These are phyloP conservation scores for Dicaeum eximium DNA, from an alignment of 2,113 vertebrate species.

Conservation along the genomic window DNA sequence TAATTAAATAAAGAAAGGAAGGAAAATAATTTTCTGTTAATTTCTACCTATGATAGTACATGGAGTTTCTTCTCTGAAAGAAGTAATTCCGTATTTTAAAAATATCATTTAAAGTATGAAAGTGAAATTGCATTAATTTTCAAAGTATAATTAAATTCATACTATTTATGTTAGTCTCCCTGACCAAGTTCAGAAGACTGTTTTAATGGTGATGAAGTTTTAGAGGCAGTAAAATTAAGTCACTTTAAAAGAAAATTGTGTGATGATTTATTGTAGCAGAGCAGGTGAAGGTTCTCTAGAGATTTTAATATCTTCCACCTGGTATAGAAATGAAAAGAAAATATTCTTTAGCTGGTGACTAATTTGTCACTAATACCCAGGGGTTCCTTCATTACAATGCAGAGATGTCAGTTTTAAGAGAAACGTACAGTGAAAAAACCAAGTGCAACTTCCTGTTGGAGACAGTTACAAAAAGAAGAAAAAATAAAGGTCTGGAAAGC, in stretches of 20 bases:
- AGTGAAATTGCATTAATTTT: neutral
- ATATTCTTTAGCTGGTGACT: slow-evolving; percentile 17
- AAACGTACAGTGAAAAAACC: neutral
- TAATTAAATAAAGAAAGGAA: neutral
- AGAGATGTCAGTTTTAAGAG: slow-evolving; percentile 44
- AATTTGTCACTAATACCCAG: slow-evolving; percentile 63
- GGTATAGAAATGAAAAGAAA: slow-evolving; percentile 34
- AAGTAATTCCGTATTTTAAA: neutral
- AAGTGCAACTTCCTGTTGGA: slow-evolving; percentile 20
- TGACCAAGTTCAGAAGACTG: neutral
- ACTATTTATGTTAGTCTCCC: neutral
- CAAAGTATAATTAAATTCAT: neutral
- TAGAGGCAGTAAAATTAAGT: slow-evolving; percentile 59
- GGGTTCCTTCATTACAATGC: slow-evolving; percentile 46
- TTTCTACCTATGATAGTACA: neutral
- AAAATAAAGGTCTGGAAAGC: slow-evolving; percentile 20
- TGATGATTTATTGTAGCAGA: slow-evolving; percentile 58
- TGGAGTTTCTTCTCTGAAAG: neutral
- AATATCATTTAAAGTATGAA: neutral
- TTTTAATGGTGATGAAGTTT: slow-evolving; percentile 49
- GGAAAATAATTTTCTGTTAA: neutral
- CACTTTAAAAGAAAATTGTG: slow-evolving; percentile 32
- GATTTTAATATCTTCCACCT: slow-evolving; percentile 62
- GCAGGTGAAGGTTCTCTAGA: slow-evolving; percentile 5
- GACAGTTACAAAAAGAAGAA: neutral